Base-by-base conservation (phyloP, 2,888 invertebrate species). In the Pemphredon lugubris region DNA sequence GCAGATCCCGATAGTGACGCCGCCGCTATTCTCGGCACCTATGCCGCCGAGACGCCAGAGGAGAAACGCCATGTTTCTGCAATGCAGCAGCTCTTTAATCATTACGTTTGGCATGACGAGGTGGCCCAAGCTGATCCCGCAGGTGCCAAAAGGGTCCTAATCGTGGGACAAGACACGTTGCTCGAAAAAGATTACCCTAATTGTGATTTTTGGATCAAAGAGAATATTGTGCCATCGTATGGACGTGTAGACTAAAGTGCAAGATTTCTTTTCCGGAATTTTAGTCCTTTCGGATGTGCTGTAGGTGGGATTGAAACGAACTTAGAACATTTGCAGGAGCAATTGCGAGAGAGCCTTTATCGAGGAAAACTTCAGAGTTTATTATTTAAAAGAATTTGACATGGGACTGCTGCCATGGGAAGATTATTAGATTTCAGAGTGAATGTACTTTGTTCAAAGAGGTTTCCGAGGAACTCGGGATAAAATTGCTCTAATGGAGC, bases 1-100 rank as follows among this genome's bases (percentile, higher is more conserved):
- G 91, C 92, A 0, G 92, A 93, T 82, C 91, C 91, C 0, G 93
- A 94, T 84, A 92, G 94, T 0, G 97, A 97, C 85, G 92, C 95
- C 0, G 92, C 93, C 55, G 96, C 96, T 0, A 96, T 97, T 77
- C 91, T 97, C 45, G 96, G 95, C 0, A 92, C 93, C 11, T 95
- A 94, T 81, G 93, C 94, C 67, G 93, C 94, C 0, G 93, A 93
- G 79, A 93, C 93, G 37, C 93, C 94, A 0, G 94, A 94, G 81
- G 95, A 96, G 85, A 92, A 94, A 40, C 92, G 94, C 14, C 96
- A 93, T 85, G 93, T 95, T 78, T 92, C 94, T 0, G 94, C 96
- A 9, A 95, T 96, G 92, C 96, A 96, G 85, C 93, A 94, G 74
- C 90, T 96, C 26, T 97, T 97, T 89, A 96, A 96, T 89, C 93